Percentiles rank a stretch among this genome's conserved stretches.
Evolutionary conservation across 1,140 invertebrate genomes (phyloP).

Genomic region (Sitodiplosis mosellana): DNA sequence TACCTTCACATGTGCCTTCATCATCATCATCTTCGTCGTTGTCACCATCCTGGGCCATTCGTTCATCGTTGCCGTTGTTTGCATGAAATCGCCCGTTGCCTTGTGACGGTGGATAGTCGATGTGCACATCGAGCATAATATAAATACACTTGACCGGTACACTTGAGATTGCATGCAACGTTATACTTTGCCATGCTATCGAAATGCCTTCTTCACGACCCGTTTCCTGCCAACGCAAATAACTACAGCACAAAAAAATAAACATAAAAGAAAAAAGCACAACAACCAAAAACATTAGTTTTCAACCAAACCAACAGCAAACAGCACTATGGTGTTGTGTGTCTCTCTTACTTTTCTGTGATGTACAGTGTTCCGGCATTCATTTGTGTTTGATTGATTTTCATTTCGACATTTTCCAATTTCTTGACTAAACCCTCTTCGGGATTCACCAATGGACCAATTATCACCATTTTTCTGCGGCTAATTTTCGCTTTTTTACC

Average conservation of each 20-base stretch:
- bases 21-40: background rate
- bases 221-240: background rate
- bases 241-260: background rate
- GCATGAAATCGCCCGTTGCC: background rate
- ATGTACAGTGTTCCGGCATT: background rate
- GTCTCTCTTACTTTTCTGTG: background rate
- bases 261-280: background rate
- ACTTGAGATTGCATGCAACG: background rate
- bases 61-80: background rate
- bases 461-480: background rate
- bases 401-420: background rate
- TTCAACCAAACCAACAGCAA: too few relatives aligned
- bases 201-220: background rate
- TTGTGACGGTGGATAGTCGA: background rate
- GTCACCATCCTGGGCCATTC: background rate
- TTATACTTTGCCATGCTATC: background rate
- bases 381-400: background rate
- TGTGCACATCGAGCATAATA: background rate
- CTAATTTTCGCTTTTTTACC: background rate
- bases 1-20: background rate
- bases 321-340: background rate
- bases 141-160: background rate
- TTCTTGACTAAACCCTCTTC: background rate
- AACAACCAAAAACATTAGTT: too few relatives aligned
- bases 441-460: background rate